These are phyloP conservation scores for Harlomillsia oculata DNA, from an alignment of 1,140 invertebrate species.

Conservation along the genomic window DNA sequence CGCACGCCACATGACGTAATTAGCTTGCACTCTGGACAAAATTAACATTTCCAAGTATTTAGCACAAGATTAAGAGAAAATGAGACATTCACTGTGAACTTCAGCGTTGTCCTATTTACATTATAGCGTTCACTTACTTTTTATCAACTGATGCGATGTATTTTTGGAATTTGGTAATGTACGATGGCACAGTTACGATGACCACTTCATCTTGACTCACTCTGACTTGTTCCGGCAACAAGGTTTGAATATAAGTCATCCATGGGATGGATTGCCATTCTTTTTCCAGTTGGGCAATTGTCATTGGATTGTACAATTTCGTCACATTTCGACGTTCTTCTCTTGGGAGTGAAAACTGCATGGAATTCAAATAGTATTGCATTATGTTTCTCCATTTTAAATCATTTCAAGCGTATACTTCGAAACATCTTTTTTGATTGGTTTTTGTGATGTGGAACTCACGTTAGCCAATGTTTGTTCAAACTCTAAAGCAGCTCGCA, in stretches of 20 bases:
- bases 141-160: slow-evolving; percentile 49
- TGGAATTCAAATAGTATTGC: neutral
- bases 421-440: neutral
- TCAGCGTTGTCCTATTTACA: neutral
- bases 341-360: slow-evolving; percentile 71
- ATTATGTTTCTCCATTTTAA: no score
- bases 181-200: slow-evolving; percentile 69
- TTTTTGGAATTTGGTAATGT: slow-evolving; percentile 56
- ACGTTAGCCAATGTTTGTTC: slow-evolving; percentile 90
- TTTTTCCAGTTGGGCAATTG: slow-evolving; percentile 58
- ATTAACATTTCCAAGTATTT: neutral
- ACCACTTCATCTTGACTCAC: slow-evolving; percentile 56
- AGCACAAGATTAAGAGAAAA: neutral
- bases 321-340: slow-evolving; percentile 86
- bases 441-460: slow-evolving; percentile 41
- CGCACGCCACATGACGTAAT: slow-evolving; percentile 74
- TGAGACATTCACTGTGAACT: neutral
- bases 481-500: slow-evolving; percentile 75
- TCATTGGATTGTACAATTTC: slow-evolving; percentile 83
- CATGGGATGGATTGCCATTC: slow-evolving; percentile 68
- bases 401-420: neutral
- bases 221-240: slow-evolving; percentile 50
- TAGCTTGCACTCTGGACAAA: slow-evolving; percentile 51
- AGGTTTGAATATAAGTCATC: slow-evolving; percentile 66
- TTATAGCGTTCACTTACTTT: slow-evolving; percentile 38